Conservation (phyloP, 2,797 vertebrate species). For the Cynopterus sphinx region DNA sequence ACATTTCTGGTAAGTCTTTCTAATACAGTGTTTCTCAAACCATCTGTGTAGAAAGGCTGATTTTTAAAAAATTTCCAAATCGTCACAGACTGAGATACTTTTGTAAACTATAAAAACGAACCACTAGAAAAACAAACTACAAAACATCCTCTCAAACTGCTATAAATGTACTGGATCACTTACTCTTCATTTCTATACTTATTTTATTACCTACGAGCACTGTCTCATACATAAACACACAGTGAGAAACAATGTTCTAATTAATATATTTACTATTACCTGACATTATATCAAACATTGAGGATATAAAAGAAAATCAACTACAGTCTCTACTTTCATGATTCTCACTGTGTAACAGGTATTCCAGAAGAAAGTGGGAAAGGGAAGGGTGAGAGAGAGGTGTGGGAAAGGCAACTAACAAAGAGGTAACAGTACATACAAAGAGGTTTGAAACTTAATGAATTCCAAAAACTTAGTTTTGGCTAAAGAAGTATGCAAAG, state of each 20-base stretch:
- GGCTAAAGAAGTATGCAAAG: not conserved
- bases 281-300: not conserved
- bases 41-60: not conserved
- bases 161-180: not conserved
- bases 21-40: conserved; percentile 44
- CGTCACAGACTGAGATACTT: not conserved
- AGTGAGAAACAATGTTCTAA: not conserved
- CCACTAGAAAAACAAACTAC: not conserved
- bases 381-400: not conserved
- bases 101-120: conserved; percentile 2
- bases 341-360: not conserved
- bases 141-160: not conserved
- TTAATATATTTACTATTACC: not conserved
- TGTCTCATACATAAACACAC: not conserved
- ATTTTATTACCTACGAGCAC: not conserved
- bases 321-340: not conserved
- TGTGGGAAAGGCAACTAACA: not conserved
- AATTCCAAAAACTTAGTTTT: conserved; percentile 27
- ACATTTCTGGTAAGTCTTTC: not conserved
- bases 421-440: not conserved
- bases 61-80: not conserved
- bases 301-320: conserved; percentile 42
- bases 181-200: not conserved
- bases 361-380: not conserved
- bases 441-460: not conserved